phyloP scores from a whole-genome alignment of 2,888 invertebrate genomes.

The Zaprionus obscuricornis region DNA sequence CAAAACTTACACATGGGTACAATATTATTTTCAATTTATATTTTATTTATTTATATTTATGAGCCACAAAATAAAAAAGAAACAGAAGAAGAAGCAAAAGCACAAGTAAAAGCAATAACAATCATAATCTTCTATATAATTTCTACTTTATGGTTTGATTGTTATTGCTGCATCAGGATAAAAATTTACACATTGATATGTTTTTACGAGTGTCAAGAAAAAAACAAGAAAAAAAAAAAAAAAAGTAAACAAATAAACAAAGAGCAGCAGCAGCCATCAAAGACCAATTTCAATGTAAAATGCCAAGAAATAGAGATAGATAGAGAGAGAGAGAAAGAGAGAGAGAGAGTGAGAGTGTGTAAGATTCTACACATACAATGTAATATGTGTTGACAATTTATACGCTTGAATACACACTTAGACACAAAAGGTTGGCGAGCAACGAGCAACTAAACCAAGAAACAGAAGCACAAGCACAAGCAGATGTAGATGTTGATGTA shows the following conservation, averaged over 20 bases:
- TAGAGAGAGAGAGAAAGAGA: too few relatives aligned
- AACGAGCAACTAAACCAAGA: slow-evolving; percentile 14
- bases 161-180: slow-evolving; percentile 48
- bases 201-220: slow-evolving; percentile 58
- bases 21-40: slow-evolving; percentile 74
- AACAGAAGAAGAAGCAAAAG: too few relatives aligned
- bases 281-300: slow-evolving; percentile 74
- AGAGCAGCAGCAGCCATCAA: slow-evolving; percentile 60
- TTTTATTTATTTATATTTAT: slow-evolving; percentile 42
- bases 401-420: slow-evolving; percentile 51
- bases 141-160: slow-evolving; percentile 67
- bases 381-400: slow-evolving; percentile 67
- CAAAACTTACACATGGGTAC: slow-evolving; percentile 10
- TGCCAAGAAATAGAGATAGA: slow-evolving; percentile 31
- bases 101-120: slow-evolving; percentile 56
- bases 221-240: slow-evolving; percentile 7
- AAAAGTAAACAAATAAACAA: slow-evolving; percentile 75
- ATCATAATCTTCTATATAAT: slow-evolving; percentile 75
- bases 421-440: slow-evolving; percentile 64
- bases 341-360: too few relatives aligned
- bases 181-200: slow-evolving; percentile 73
- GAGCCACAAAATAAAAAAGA: too few relatives aligned
- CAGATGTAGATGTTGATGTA: too few relatives aligned
- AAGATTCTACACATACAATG: not conserved
- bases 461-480: slow-evolving; percentile 22